These are phyloP conservation scores for Sebastes trivittatus DNA, from an alignment of 2,797 vertebrate genomes.

Conservation along the genomic window DNA sequence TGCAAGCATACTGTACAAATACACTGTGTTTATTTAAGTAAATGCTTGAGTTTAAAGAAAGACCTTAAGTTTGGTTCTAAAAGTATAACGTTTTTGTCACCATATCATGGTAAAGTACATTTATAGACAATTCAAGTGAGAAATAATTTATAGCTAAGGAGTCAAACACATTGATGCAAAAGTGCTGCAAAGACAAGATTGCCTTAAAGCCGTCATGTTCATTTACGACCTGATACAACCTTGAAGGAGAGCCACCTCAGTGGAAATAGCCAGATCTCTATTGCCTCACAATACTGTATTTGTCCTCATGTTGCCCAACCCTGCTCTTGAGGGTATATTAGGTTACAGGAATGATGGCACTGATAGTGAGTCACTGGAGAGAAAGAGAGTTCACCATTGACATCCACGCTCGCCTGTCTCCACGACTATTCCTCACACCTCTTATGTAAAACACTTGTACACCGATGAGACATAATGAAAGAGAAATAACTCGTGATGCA, in stretches of 20 bases:
- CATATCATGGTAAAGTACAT: neutral
- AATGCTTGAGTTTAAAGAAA: too few species aligned
- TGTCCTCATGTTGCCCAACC: neutral
- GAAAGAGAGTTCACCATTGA: neutral
- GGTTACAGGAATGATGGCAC: neutral
- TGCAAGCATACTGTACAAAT: too few species aligned
- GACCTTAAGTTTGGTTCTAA: too few species aligned
- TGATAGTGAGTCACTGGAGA: neutral
- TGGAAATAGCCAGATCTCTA: neutral
- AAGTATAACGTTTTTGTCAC: too few species aligned
- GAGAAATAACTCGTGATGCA: neutral
- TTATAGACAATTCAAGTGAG: neutral
- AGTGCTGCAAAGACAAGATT: neutral
- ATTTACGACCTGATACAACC: neutral
- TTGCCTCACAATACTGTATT: neutral
- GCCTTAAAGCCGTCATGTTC: neutral
- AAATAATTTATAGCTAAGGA: neutral
- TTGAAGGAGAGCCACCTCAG: neutral
- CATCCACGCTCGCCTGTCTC: neutral
- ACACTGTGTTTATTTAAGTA: too few species aligned
- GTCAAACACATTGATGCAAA: neutral
- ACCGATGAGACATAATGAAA: neutral
- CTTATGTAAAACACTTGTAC: neutral
- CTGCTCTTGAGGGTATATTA: neutral
- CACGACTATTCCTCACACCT: neutral